Base-by-base conservation (phyloP, 2,113 vertebrate genomes). In the Lophius piscatorius region DNA sequence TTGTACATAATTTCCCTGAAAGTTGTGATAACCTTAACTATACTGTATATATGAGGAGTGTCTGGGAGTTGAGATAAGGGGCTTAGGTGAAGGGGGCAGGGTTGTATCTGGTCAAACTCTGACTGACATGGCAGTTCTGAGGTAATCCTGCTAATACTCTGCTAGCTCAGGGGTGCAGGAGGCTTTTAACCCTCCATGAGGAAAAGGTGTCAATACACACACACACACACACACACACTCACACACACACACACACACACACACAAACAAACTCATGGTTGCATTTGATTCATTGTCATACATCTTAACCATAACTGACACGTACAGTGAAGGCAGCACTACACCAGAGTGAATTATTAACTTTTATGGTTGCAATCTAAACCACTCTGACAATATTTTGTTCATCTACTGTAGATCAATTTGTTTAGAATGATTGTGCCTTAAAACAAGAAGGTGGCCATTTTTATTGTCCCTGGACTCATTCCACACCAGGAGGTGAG, bases 121-220 rank as follows among this genome's bases (percentile, higher is more conserved):
- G 84, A 89, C 71, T 83, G 87, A 89, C 88, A 85, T 85, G 65
- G 78, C 80, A 68, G 80, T 83, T 84, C 81, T 73, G 63, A 64
- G 70, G 49, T 89, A 91, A 91, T 88, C 86, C 79, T 73, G 82
- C 69, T 91, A 91, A 90, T 91, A 89, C 82, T 70, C 64, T 63
- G 74, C 72, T 74, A 73, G 84, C 78, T 82, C 75, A 74, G 72
- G 82, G 83, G 82, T 89, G 76, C 84, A 8, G 44, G 44, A 41
- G 65, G 69, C 76, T 75, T 68, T 56, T 88, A 83, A 88, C 89
- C 86, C 64, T 39, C 11, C 55, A 52, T 57, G 34, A 52, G 48
- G 42, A 67, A 23, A 52, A 78, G 75, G 76, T 75, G 71, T 62
- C 40, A 62, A 65, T 52, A 58, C 39, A 55, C 21, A 35, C 46